Base-by-base conservation (phyloP, 2,113 vertebrate genomes). In the Sapayoa aenigma region DNA sequence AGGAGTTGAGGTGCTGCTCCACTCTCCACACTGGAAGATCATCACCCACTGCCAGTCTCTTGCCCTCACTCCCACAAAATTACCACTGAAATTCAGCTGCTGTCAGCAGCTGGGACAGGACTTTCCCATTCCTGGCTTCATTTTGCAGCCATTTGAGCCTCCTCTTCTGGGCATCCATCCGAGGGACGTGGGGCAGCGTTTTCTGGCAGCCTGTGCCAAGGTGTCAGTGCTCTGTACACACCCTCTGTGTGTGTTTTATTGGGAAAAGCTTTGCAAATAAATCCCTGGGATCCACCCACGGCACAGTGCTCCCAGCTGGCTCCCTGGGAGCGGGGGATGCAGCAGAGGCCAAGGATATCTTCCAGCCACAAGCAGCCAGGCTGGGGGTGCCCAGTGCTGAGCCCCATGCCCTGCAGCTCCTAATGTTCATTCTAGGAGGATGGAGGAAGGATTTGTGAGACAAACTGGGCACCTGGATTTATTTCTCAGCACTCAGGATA, bases 191-290 rank as follows among this genome's bases (percentile, higher is more conserved):
- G 2, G 8, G 66, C 15, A 35, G n/a, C 2, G 0, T 30, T 31
- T 73, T n/a, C 41, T 7, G 1, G 27, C 46, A 52, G 53, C 3
- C 18, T 4, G 1, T 11, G 76, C n/a, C 2, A 1, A 27, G 22
- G 21, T n/a, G 80, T 12, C 5, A 3, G 63, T 5, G 77, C 68
- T 35, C 62, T 3, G 4, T 1, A 1, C 0, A 3, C 17, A 11
- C 15, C 30, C 5, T 2, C 35, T 0, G 0, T 2, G 28, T 0
- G 4, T 2, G 37, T 23, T 86, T 50, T 7, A 12, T 18, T 1
- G 50, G 74, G 78, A 33, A 84, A 73, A 73, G 0, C 11, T 30
- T 49, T 14, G 14, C 15, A 8, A 17, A 72, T 5, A 31, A 24
- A n/a, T 6, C 55, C 33, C 33, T 12, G 49, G 30, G 15, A 7